Evolutionary conservation across 2,888 invertebrate genomes (phyloP).

Genomic region (Physocephala rufipes): DNA sequence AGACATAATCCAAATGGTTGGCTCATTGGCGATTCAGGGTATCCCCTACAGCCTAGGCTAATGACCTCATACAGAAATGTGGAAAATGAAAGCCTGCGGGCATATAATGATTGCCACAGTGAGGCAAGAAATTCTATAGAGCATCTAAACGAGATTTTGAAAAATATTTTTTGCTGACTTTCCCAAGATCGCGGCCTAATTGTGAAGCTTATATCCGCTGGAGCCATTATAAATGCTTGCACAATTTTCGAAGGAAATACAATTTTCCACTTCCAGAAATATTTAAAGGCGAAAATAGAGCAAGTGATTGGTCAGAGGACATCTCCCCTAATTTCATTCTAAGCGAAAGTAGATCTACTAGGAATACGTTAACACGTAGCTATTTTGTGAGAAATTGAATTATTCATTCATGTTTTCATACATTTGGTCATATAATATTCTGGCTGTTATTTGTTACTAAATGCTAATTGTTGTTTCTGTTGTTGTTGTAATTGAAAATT

Average conservation of each 20-base stretch:
- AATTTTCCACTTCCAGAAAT: no score
- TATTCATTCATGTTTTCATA: no score
- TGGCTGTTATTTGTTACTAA: no score
- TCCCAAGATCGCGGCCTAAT: slow-evolving; percentile 23
- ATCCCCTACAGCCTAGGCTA: slow-evolving; percentile 25
- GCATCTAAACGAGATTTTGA: slow-evolving; percentile 10
- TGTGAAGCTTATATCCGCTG: background rate
- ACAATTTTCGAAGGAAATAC: background rate
- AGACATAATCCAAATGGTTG: background rate
- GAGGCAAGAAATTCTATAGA: slow-evolving; percentile 23
- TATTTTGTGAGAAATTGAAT: no score
- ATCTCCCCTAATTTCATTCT: no score
- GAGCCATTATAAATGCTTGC: background rate
- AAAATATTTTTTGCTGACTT: slow-evolving; percentile 25
- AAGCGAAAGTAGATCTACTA: no score
- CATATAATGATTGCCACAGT: slow-evolving; percentile 14
- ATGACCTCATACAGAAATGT: slow-evolving; percentile 23
- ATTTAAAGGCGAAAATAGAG: no score
- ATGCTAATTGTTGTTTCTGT: no score
- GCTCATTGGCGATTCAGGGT: slow-evolving; percentile 26
- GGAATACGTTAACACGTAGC: no score
- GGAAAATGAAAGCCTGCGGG: background rate
- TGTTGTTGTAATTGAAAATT: no score
- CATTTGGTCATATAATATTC: no score
- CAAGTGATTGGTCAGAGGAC: no score